Conservation (phyloP, 2,113 vertebrate genomes). For the Malurus cyaneus region DNA sequence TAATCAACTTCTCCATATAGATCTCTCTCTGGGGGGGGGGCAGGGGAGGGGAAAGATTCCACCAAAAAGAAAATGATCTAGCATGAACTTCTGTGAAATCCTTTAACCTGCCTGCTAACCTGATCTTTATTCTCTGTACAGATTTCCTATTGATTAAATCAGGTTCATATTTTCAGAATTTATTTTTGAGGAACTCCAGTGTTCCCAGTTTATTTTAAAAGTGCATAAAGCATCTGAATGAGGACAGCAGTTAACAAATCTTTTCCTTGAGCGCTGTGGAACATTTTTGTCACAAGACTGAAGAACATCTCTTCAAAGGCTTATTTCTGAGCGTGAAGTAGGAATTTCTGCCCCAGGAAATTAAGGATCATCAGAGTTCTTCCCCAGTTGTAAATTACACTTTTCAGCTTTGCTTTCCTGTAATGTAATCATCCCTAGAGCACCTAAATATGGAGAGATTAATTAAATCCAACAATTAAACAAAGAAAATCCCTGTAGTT, state of each 20-base stretch:
- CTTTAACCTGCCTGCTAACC: not conserved
- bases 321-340: not conserved
- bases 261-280: not conserved
- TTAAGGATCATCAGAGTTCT: not conserved
- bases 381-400: not conserved
- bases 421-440: not conserved
- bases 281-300: slow-evolving; percentile 18
- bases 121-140: not conserved
- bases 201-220: slow-evolving; percentile 2
- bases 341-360: slow-evolving; percentile 46
- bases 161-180: not conserved
- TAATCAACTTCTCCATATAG: not conserved
- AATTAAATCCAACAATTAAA: slow-evolving; percentile 14
- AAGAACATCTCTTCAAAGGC: slow-evolving; percentile 28
- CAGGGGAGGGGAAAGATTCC: too few relatives aligned
- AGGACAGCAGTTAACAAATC: slow-evolving; percentile 22
- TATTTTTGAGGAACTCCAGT: not conserved
- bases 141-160: not conserved
- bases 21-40: not conserved
- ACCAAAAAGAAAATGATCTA: not conserved
- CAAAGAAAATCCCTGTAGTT: not conserved
- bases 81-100: not conserved
- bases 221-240: not conserved
- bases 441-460: not conserved
- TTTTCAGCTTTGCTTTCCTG: slow-evolving; percentile 15